Evolutionary conservation across 2,113 vertebrate species (phyloP), one percentile per base, ranked within the genome.

Genomic region (Rhegmatorhina hoffmannsi): DNA sequence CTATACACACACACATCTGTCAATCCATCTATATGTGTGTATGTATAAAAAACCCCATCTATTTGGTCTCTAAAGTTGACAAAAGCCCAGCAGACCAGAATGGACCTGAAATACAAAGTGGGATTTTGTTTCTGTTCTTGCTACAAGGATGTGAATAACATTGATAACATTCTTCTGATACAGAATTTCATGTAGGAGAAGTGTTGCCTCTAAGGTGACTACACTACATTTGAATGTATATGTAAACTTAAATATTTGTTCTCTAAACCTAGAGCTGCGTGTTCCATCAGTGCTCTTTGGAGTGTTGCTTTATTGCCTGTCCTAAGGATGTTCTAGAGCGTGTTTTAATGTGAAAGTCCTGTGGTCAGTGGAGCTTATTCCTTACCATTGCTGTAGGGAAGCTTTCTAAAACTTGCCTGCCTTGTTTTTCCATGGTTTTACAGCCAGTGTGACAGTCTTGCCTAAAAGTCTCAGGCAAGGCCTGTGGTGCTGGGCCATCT

Each of bases 21-120:
- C 63, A 68, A 0, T 23, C 69, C 7, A 60, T 7, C 34, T 67
- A 1, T 40, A 5, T 43, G 3, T 64, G 13, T 36, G 2, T 34
- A 3, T 58, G 8, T 34, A 31, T n/a, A 79, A 69, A 64, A 60
- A 73, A 12, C 0, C 1, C 5, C 3, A 17, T 8, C 2, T 56
- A 7, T 24, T 50, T 91, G 24, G 4, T 73, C n/a, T 50, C 7
- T 58, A 5, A 80, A 53, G 43, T 38, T 81, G 24, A 34, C 3
- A 1, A 5, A 43, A 69, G n/a, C 38, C 44, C 26, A 64, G 52
- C 19, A 44, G 58, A 16, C 14, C 49, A 56, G 14, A 67, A 70
- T 31, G 33, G 18, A 23, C 64, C 50, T 83, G 59, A 80, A 67
- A 73, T 87, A 29, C n/a, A 14, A 3, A 2, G 8, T 67, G 34